Evolutionary conservation across 1,140 invertebrate genomes (phyloP).

Genomic region (Eueides isabella): DNA sequence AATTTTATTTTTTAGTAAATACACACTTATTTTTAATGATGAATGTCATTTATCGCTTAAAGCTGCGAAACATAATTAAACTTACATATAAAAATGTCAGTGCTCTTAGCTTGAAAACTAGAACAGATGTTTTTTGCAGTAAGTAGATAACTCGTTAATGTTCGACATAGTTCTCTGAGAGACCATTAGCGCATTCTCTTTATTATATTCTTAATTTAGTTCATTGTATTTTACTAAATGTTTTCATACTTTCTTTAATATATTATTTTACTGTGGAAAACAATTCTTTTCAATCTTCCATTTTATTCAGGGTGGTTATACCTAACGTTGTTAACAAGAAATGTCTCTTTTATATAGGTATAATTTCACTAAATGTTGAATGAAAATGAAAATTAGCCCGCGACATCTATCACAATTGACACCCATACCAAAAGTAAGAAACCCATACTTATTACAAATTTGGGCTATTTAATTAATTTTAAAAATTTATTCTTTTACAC

Average conservation of each 20-base stretch:
- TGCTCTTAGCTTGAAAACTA: conserved; percentile 4
- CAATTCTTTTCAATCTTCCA: not conserved
- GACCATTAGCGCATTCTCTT: conserved; percentile 8
- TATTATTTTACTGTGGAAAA: not conserved
- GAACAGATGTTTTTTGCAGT: conserved; percentile 8
- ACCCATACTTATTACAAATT: too few relatives aligned
- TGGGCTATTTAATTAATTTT: too few relatives aligned
- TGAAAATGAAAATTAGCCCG: too few relatives aligned
- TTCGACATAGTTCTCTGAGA: conserved; percentile 7
- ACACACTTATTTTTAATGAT: too few relatives aligned
- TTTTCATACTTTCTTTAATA: not conserved
- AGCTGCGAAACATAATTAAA: not conserved
- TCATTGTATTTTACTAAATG: not conserved
- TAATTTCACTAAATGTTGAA: too few relatives aligned
- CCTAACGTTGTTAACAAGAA: too few relatives aligned
- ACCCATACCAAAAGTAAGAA: too few relatives aligned
- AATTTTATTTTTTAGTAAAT: too few relatives aligned
- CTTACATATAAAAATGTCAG: conserved; percentile 1
- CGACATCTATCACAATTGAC: too few relatives aligned
- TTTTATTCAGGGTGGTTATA: not conserved
- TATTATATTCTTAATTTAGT: conserved; percentile 12
- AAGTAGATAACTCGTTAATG: conserved; percentile 15
- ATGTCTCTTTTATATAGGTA: too few relatives aligned
- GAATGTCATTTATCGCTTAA: too few relatives aligned
- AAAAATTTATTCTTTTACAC: too few relatives aligned